Percentiles rank a stretch among this genome's conserved stretches.
Evolutionary conservation across 2,888 invertebrate species (phyloP).

Genomic region (Caenorhabditis angaria): DNA sequence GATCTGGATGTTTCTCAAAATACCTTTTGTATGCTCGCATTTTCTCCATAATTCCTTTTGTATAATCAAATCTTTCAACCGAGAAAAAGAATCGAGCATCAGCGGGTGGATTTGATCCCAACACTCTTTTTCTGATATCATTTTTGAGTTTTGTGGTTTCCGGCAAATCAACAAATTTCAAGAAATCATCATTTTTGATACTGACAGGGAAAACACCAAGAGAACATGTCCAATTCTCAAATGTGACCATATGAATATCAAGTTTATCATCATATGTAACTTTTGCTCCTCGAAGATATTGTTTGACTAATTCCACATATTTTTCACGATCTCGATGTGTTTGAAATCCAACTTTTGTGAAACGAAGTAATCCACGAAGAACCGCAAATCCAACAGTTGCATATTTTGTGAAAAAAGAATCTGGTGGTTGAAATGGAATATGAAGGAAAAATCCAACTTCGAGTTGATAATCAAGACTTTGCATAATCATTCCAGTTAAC

Average conservation of each 20-base stretch:
- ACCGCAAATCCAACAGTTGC: conserved; percentile 77
- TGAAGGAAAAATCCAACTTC: conserved; percentile 88
- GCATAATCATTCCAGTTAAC: conserved; percentile 89
- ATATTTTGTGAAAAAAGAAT: conserved; percentile 79
- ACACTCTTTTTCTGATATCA: conserved; percentile 62
- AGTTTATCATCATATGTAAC: conserved; percentile 59
- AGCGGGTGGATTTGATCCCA: conserved; percentile 60
- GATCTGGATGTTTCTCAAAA: conserved; percentile 69
- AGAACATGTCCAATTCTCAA: conserved; percentile 71
- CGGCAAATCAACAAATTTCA: conserved; percentile 64
- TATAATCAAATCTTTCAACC: conserved; percentile 72
- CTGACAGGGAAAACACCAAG: conserved; percentile 72
- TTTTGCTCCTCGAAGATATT: conserved; percentile 60
- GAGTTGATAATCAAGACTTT: conserved; percentile 77
- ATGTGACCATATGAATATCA: conserved; percentile 61
- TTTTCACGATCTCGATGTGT: conserved; percentile 68
- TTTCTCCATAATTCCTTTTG: conserved; percentile 71
- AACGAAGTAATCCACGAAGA: conserved; percentile 87
- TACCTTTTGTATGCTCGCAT: conserved; percentile 67
- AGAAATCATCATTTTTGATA: conserved; percentile 72
- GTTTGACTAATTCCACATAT: conserved; percentile 64
- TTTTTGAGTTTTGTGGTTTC: conserved; percentile 56
- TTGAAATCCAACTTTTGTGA: conserved; percentile 80
- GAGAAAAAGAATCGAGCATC: conserved; percentile 70
- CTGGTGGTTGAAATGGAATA: conserved; percentile 94